A percentile compares a stretch with the other conserved stretches of the same genome.
Conservation (phyloP, 2,888 invertebrate genomes). For the Dione vanillae region DNA sequence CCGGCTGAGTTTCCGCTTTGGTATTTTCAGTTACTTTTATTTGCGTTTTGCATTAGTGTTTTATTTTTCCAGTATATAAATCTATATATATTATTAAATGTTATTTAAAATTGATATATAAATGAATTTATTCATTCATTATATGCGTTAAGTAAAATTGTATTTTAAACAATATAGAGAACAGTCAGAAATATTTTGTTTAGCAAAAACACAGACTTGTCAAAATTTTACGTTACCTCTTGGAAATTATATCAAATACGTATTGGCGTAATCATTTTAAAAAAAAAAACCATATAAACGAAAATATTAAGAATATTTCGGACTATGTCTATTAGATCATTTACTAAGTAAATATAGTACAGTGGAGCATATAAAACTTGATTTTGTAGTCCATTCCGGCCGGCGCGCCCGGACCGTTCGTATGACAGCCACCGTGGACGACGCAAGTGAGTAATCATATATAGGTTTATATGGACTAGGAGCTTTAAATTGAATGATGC, state of each 20-base stretch:
- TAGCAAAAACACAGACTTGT: not conserved
- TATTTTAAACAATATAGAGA: not conserved
- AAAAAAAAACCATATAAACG: not conserved
- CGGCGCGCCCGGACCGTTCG: constrained; percentile 10
- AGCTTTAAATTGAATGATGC: not conserved
- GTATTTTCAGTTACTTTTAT: constrained; percentile 7
- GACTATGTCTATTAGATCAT: not conserved
- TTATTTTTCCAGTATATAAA: constrained; percentile 1
- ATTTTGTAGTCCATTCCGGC: constrained; percentile 1
- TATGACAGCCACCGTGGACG: constrained; percentile 3
- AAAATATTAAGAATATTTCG: constrained; percentile 17
- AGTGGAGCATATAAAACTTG: constrained; percentile 11
- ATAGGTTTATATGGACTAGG: not conserved
- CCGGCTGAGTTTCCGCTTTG: constrained; percentile 18
- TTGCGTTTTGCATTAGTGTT: constrained; percentile 12
- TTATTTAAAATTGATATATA: not conserved
- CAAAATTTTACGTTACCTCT: not conserved
- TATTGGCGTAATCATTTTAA: not conserved
- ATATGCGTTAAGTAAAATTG: not conserved
- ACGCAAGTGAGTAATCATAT: constrained; percentile 15
- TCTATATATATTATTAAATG: not conserved
- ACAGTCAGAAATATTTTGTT: constrained; percentile 17
- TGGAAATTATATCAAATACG: not conserved
- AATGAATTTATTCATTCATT: not conserved
- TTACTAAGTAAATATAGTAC: too few species aligned